phyloP scores from a whole-genome alignment of 2,797 vertebrate species.

The Falco rusticolus region DNA sequence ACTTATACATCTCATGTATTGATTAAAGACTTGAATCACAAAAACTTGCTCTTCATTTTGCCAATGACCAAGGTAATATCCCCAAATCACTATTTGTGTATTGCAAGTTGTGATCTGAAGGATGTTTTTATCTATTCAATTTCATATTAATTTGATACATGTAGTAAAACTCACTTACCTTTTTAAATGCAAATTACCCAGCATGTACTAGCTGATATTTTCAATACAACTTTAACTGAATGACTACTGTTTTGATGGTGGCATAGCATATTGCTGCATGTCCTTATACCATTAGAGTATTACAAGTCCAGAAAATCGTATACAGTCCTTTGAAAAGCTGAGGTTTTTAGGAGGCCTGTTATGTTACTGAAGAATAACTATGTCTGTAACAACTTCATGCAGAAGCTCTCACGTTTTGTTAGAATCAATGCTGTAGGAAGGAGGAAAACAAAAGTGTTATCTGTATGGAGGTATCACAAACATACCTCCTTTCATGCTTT shows the following conservation, averaged over 20 bases:
- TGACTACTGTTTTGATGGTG: not conserved
- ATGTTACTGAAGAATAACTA: not conserved
- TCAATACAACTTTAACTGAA: not conserved
- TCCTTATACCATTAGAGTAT: not conserved
- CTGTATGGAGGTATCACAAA: not conserved
- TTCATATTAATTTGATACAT: not conserved
- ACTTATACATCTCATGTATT: not conserved
- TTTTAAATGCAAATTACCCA: not conserved
- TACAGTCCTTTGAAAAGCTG: not conserved
- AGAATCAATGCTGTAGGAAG: not conserved
- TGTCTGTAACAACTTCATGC: not conserved
- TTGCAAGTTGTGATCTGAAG: not conserved
- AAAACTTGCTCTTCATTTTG: not conserved
- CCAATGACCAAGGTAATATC: not conserved
- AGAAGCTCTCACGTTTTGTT: not conserved
- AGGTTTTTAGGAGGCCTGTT: not conserved
- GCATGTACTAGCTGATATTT: not conserved
- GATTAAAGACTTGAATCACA: not conserved
- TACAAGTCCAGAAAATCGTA: not conserved
- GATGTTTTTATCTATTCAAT: not conserved
- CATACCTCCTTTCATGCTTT: not conserved
- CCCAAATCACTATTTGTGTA: not conserved
- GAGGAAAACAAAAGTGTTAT: not conserved
- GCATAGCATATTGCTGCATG: not conserved
- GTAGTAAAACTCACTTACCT: not conserved